Percentiles rank a stretch among this genome's conserved stretches.
These are phyloP conservation scores for Luperina nickerlii DNA, from an alignment of 2,888 invertebrate genomes.

Conservation along the genomic window DNA sequence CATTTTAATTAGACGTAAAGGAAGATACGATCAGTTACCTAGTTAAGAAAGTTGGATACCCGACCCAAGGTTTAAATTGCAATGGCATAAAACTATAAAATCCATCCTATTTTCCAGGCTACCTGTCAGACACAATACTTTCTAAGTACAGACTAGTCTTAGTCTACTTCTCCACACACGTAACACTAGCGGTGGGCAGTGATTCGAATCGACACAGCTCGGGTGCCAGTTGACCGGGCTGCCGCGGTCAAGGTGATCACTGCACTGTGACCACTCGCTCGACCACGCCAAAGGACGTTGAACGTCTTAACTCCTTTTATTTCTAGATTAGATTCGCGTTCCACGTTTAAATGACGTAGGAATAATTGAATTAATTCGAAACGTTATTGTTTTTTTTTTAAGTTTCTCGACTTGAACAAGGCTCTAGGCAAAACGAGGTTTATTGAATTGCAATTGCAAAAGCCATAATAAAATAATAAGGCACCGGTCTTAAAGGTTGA, in stretches of 20 bases:
- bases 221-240: slow-evolving; percentile 70
- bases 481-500: slow-evolving; percentile 44
- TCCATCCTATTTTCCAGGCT: slow-evolving; percentile 14
- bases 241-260: slow-evolving; percentile 78
- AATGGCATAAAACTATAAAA: neutral
- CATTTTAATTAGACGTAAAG: too few relatives aligned
- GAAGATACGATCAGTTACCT: neutral
- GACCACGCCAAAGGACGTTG: slow-evolving; percentile 62
- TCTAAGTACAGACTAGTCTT: slow-evolving; percentile 49
- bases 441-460: slow-evolving; percentile 45
- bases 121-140: slow-evolving; percentile 40
- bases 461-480: slow-evolving; percentile 39
- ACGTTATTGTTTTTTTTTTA: slow-evolving; percentile 30
- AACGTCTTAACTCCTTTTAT: slow-evolving; percentile 55
- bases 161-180: slow-evolving; percentile 62
- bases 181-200: slow-evolving; percentile 70
- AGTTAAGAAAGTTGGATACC: neutral
- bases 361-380: slow-evolving; percentile 52
- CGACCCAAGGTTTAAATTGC: neutral
- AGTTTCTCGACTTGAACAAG: neutral
- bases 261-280: slow-evolving; percentile 72
- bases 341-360: slow-evolving; percentile 45
- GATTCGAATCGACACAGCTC: slow-evolving; percentile 66
- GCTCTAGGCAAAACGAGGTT: slow-evolving; percentile 14
- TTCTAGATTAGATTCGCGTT: slow-evolving; percentile 50